Conservation (phyloP, 1,140 invertebrate genomes). For the Macrobrachium rosenbergii region DNA sequence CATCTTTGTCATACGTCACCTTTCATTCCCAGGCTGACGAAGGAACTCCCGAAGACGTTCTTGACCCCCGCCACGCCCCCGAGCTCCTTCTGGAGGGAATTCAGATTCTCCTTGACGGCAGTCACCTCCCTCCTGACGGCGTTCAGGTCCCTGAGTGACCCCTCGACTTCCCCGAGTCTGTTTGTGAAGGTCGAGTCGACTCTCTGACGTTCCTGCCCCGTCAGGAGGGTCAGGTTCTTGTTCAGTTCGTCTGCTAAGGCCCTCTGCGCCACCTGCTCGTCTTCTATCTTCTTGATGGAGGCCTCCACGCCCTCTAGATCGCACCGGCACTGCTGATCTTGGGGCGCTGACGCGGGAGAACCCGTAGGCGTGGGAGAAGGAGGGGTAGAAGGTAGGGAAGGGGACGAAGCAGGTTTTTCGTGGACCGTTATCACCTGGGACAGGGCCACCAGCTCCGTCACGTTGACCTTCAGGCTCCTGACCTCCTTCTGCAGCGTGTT, state of each 20-base stretch:
- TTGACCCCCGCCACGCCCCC: background rate
- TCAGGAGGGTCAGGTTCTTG: background rate
- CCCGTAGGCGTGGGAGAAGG: background rate
- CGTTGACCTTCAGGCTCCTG: slow-evolving; percentile 3
- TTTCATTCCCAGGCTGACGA: background rate
- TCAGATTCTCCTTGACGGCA: slow-evolving; percentile 14
- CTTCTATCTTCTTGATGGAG: slow-evolving; percentile 9
- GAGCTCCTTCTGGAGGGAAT: slow-evolving; percentile 14
- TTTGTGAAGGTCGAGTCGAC: background rate
- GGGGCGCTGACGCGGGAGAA: too few species aligned
- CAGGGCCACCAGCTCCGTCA: background rate
- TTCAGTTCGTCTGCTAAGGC: background rate
- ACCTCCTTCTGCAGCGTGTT: slow-evolving; percentile 12
- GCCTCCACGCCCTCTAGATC: background rate
- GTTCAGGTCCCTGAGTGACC: background rate
- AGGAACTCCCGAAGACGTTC: background rate
- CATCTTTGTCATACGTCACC: background rate
- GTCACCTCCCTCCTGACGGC: slow-evolving; percentile 21
- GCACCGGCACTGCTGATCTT: slow-evolving; percentile 20
- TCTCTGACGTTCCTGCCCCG: background rate
- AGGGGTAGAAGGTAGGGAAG: background rate
- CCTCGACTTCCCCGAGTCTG: slow-evolving; percentile 9
- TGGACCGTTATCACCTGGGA: background rate
- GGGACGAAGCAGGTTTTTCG: background rate
- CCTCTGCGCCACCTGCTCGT: slow-evolving; percentile 18